Base-by-base conservation (phyloP, 2,113 vertebrate species). In the Cyanoderma ruficeps region DNA sequence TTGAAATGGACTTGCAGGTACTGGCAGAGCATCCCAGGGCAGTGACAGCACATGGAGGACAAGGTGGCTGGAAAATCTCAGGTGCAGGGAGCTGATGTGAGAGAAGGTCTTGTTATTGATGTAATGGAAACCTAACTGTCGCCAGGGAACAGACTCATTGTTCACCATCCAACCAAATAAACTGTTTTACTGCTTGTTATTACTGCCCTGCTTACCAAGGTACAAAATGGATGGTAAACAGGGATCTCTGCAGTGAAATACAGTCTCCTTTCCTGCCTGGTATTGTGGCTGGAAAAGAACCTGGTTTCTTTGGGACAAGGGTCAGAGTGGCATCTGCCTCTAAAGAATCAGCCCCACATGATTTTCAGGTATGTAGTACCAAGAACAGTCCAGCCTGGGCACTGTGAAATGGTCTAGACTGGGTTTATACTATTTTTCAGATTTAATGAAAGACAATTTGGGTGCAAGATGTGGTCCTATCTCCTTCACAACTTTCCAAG, bases 141-240 rank as follows among this genome's bases (percentile, higher is more conserved):
- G 85, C 67, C 46, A 50, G 88, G 76, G 94, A 90, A 63, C 57
- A 72, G 83, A 27, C 30, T 93, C 55, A 28, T 27, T 90, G 70
- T 23, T 88, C 55, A 20, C 55, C 75, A 30, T 72, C 33, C 90
- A 94, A 80, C 81, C 94, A 94, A 92, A 90, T 77, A 86, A 95
- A 94, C 46, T 83, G 46, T 30, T 92, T 83, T 53, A 42, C 59
- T 83, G 94, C 42, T 93, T 53, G 35, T 81, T 76, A 59, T 83
- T 74, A 81, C 59, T 93, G 90, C 39, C 50, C 79, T 89, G 52
- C 74, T 92, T 70, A 69, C 25, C 4, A 10, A 49, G 42, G 59
- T 55, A 39, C 19, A 67, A 83, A 74, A 18, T 50, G 83, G 78
- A 44, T 53, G 64, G 83, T 67, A 74, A 86, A 28, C 88, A 83